Evolutionary conservation across 2,113 vertebrate species (phyloP).

Genomic region (Mustela lutreola): DNA sequence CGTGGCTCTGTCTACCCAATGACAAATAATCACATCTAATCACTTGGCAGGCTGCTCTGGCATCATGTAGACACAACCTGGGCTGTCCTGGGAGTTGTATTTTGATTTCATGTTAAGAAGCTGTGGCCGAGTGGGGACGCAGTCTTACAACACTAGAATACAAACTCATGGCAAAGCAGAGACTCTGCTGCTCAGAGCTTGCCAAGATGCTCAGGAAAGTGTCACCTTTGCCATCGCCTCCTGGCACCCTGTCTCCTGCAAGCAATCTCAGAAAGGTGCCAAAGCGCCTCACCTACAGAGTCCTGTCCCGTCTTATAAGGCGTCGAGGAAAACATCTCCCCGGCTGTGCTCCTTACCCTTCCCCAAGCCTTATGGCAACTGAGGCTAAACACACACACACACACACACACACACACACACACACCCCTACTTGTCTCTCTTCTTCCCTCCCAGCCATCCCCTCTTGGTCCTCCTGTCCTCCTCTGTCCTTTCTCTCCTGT

Average conservation of each 20-base stretch:
- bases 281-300: background rate
- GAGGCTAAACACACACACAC: no score
- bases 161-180: background rate
- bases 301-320: background rate
- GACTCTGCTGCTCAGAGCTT: background rate
- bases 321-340: background rate
- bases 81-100: background rate
- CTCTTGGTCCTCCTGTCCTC: background rate
- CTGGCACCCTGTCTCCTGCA: background rate
- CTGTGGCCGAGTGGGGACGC: background rate
- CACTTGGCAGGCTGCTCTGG: constrained; percentile 27
- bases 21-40: constrained; percentile 4
- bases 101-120: constrained; percentile 47
- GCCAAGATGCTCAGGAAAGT: background rate
- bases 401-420: no score
- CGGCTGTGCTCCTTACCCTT: background rate
- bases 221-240: background rate
- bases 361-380: background rate
- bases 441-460: background rate
- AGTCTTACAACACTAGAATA: background rate
- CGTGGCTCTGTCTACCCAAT: background rate
- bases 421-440: no score
- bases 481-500: background rate
- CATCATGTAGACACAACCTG: background rate
- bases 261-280: background rate